Percentiles rank a stretch among this genome's conserved stretches.
phyloP scores from a whole-genome alignment of 2,888 invertebrate genomes.

The Phaonia tiefii region DNA sequence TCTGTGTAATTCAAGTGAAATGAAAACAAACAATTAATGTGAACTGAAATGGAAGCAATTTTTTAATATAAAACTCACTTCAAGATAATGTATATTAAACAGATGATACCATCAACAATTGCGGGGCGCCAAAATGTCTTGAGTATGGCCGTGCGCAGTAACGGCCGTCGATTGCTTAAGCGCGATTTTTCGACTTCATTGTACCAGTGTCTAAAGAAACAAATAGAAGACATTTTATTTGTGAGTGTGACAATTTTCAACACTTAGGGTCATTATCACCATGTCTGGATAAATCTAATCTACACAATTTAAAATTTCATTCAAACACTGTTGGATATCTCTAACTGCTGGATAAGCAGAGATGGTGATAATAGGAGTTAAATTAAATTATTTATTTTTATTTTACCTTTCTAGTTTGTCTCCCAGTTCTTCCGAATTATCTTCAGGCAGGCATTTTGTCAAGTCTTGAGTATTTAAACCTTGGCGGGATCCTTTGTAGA shows the following conservation, averaged over 20 bases:
- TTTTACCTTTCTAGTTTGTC: slow-evolving; percentile 79
- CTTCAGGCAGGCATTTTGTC: slow-evolving; percentile 84
- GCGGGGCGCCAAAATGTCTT: slow-evolving; percentile 87
- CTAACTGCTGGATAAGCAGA: background rate
- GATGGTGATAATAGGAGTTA: no score
- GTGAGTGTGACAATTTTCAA: no score
- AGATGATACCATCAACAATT: slow-evolving; percentile 84
- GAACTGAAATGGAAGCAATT: background rate
- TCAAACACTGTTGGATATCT: no score
- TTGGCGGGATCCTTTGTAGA: slow-evolving; percentile 76
- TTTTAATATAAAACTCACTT: slow-evolving; percentile 72
- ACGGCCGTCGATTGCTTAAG: slow-evolving; percentile 83
- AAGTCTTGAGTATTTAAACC: slow-evolving; percentile 85
- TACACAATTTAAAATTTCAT: no score
- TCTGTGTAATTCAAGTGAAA: slow-evolving; percentile 69
- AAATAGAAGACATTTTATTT: slow-evolving; percentile 3
- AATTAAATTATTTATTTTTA: background rate
- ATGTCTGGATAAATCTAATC: no score
- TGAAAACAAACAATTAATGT: slow-evolving; percentile 45
- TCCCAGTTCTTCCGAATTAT: slow-evolving; percentile 80
- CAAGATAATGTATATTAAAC: slow-evolving; percentile 80
- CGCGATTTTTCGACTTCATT: slow-evolving; percentile 83
- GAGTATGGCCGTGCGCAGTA: slow-evolving; percentile 84
- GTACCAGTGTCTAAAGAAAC: slow-evolving; percentile 84
- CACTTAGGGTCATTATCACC: no score